Conservation (phyloP, 1,140 invertebrate genomes). For the Hermatobates lingyangjiaoensis region DNA sequence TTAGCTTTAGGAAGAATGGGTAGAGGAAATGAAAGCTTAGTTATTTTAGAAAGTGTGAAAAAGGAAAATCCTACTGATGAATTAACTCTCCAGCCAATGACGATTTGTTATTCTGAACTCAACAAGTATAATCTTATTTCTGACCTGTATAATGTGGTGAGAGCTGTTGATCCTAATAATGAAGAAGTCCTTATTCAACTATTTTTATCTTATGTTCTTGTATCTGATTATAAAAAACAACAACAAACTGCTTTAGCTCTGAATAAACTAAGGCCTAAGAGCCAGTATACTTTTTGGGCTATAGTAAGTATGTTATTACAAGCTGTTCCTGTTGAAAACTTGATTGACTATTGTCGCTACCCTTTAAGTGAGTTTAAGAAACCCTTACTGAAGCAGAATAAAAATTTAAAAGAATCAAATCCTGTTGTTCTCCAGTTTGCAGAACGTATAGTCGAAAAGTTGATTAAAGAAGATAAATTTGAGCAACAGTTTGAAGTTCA, state of each 20-base stretch:
- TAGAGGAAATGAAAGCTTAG: conserved; percentile 52
- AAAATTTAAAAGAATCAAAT: conserved; percentile 22
- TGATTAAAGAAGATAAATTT: conserved; percentile 71
- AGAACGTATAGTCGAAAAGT: conserved; percentile 50
- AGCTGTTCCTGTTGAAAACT: conserved; percentile 26
- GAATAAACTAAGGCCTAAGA: conserved; percentile 80
- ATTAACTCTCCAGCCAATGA: conserved; percentile 85
- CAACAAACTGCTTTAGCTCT: conserved; percentile 72
- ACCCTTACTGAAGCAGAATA: not conserved
- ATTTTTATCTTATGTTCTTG: conserved; percentile 86
- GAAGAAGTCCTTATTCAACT: conserved; percentile 84
- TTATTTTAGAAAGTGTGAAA: conserved; percentile 57
- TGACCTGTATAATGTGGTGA: conserved; percentile 71
- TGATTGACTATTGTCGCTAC: conserved; percentile 4
- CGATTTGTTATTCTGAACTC: conserved; percentile 82
- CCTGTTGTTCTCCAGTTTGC: conserved; percentile 24
- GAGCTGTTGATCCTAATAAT: conserved; percentile 63
- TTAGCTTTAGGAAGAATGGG: conserved; percentile 73
- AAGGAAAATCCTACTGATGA: conserved; percentile 73
- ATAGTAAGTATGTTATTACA: conserved; percentile 91
- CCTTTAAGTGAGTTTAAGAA: not conserved
- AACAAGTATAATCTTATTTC: conserved; percentile 74
- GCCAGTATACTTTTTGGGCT: conserved; percentile 95
- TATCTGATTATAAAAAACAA: conserved; percentile 78
- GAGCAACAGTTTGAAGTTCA: conserved; percentile 86